Conservation (phyloP, 2,113 vertebrate genomes). For the Ptyas mucosa region DNA sequence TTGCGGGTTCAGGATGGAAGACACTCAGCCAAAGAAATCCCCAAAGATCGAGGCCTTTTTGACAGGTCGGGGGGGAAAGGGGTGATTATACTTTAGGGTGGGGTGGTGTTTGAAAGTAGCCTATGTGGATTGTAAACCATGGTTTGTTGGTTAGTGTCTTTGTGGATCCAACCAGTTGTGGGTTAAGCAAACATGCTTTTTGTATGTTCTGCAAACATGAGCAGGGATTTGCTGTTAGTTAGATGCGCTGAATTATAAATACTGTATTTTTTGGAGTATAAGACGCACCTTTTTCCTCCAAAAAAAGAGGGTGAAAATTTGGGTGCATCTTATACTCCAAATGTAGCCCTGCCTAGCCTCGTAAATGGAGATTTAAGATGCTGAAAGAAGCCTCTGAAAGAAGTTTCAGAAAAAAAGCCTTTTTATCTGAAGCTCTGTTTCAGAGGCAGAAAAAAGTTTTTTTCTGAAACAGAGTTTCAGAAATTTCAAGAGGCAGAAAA, state of each 20-base stretch:
- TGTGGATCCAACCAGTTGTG: not conserved
- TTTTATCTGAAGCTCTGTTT: too few relatives aligned
- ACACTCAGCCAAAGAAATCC: constrained; percentile 25
- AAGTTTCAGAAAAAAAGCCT: too few relatives aligned
- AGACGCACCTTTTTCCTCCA: too few relatives aligned
- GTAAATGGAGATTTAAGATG: too few relatives aligned
- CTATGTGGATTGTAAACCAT: not conserved
- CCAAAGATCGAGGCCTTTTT: constrained; percentile 16
- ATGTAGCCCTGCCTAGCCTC: too few relatives aligned
- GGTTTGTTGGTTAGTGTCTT: not conserved
- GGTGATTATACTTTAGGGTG: not conserved
- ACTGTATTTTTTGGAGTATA: too few relatives aligned
- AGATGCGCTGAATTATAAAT: not conserved
- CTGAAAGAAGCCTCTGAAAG: too few relatives aligned
- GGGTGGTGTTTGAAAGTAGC: not conserved
- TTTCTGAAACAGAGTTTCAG: too few relatives aligned
- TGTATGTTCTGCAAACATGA: not conserved
- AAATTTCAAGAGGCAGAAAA: too few relatives aligned
- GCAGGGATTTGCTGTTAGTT: not conserved
- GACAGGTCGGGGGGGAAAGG: constrained; percentile 26
- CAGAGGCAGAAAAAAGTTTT: too few relatives aligned
- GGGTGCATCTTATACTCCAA: too few relatives aligned
- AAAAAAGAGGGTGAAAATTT: too few relatives aligned
- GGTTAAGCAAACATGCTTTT: not conserved
- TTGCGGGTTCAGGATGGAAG: constrained; percentile 1